Evolutionary conservation across 2,888 invertebrate species (phyloP), one percentile per base, ranked within the genome.

Genomic region (Temnothorax ravouxi): DNA sequence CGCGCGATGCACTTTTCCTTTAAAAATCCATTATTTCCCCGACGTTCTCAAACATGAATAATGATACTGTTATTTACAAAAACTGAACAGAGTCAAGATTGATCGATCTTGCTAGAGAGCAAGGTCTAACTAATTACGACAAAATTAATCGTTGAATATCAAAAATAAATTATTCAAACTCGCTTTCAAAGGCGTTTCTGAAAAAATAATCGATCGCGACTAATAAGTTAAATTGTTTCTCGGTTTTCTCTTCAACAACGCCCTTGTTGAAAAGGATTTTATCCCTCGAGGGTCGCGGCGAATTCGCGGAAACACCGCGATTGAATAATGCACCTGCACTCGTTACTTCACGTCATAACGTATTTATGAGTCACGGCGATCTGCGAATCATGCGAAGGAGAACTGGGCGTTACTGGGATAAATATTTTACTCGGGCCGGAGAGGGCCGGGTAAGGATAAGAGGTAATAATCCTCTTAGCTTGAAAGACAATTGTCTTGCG

Each of bases 261-360:
- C 15, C 21, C 21, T 54, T 9, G 52, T 50, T 18, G 52, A 54
- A 54, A 54, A 54, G 5, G 29, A 38, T 69, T 69, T 56, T 18
- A 69, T 47, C 59, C 59, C 47, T 21, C 29, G 29, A 66, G 25
- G 8, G 18, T 56, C 29, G 34, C 38, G 41, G 6, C 54, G 71
- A 3, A 25, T 80, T 44, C 61, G 52, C 34, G 18, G 29, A 69
- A 79, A 47, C 29, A 29, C 29, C 29, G 29, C 59, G 34, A 69
- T 59, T 69, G 69, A 79, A 79, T 79, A 79, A 79, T 69, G 69
- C 69, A 79, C 21, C 11, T 34, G 47, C 79, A 79, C 69, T 69
- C 69, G 69, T 34, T 47, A 47, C 21, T 69, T 79, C 69, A 21
- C 79, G 56, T 79, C 4, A 13, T 79, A 79, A 69, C 18, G 25